These are phyloP conservation scores for Alloplasta piceator DNA, from an alignment of 2,888 invertebrate genomes.

Conservation along the genomic window DNA sequence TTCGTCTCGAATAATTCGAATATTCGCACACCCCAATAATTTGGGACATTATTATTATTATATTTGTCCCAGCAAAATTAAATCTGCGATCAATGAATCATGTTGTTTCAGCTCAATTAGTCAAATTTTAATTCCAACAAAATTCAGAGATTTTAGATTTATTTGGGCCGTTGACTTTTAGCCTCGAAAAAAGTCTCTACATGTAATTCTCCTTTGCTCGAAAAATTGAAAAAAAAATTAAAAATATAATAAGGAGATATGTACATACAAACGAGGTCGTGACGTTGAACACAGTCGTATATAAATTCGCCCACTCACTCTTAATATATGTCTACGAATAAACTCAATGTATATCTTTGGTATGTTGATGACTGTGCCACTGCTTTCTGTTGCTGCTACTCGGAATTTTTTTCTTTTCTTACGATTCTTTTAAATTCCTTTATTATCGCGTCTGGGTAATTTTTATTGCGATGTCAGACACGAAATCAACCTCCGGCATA, in stretches of 20 bases:
- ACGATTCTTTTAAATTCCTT: not conserved
- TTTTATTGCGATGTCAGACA: constrained; percentile 37
- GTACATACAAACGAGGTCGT: constrained; percentile 61
- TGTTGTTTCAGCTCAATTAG: too few species aligned
- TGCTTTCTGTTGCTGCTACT: constrained; percentile 19
- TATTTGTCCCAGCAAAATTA: too few species aligned
- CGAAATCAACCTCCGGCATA: too few species aligned
- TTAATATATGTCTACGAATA: constrained; percentile 62
- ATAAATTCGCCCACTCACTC: constrained; percentile 63
- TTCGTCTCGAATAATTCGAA: too few species aligned
- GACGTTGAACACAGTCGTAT: constrained; percentile 60
- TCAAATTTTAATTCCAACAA: too few species aligned
- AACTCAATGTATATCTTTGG: constrained; percentile 61
- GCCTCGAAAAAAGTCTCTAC: constrained; percentile 21
- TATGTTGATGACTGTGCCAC: constrained; percentile 45
- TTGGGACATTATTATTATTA: too few species aligned
- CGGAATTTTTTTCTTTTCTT: constrained; percentile 8
- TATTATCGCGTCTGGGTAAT: constrained; percentile 37
- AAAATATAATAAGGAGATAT: constrained; percentile 13
- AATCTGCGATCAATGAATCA: too few species aligned
- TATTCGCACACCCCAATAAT: too few species aligned
- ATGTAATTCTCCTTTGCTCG: constrained; percentile 16
- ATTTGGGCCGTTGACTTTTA: constrained; percentile 29
- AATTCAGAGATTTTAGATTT: too few species aligned
- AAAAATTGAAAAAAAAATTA: constrained; percentile 40